phyloP scores from a whole-genome alignment of 1,140 invertebrate species.

The Drosophila ironensis region DNA sequence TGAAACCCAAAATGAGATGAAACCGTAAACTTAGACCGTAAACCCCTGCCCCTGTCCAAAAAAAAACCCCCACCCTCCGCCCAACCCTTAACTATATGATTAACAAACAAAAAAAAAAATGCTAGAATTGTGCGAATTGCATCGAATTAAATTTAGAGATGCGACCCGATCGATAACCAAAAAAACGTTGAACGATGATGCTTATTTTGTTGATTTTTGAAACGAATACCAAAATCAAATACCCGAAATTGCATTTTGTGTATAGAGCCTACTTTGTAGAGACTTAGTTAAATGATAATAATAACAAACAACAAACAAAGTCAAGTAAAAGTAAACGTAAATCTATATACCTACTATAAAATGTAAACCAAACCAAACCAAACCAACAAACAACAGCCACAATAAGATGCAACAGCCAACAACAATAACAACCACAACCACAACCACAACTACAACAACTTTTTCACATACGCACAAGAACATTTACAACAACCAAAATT shows the following conservation, averaged over 20 bases:
- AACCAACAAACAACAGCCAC: slow-evolving; percentile 13
- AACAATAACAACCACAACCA: slow-evolving; percentile 8
- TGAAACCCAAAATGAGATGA: slow-evolving; percentile 4
- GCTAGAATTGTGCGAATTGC: slow-evolving; percentile 39
- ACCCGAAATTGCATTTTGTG: slow-evolving; percentile 66
- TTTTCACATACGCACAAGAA: slow-evolving; percentile 38
- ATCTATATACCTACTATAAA: slow-evolving; percentile 4
- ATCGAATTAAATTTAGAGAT: slow-evolving; percentile 13
- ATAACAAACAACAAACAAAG: slow-evolving; percentile 24
- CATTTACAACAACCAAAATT: slow-evolving; percentile 12
- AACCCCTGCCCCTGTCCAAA: too few relatives aligned
- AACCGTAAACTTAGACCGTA: slow-evolving; percentile 20
- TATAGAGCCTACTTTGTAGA: slow-evolving; percentile 56
- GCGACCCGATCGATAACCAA: slow-evolving; percentile 8
- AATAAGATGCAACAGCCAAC: slow-evolving; percentile 20
- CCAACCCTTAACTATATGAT: neutral
- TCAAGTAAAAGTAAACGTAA: slow-evolving; percentile 18
- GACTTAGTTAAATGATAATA: slow-evolving; percentile 33
- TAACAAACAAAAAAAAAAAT: neutral
- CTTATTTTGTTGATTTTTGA: slow-evolving; percentile 61
- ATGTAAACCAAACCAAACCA: slow-evolving; percentile 19
- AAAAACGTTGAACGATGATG: too few relatives aligned
- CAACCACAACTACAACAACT: slow-evolving; percentile 9
- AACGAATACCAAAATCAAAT: slow-evolving; percentile 10
- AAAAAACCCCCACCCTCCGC: neutral